A percentile compares a stretch with the other conserved stretches of the same genome.
Evolutionary conservation across 2,888 invertebrate genomes (phyloP).

Genomic region (Coelopa pilipes): DNA sequence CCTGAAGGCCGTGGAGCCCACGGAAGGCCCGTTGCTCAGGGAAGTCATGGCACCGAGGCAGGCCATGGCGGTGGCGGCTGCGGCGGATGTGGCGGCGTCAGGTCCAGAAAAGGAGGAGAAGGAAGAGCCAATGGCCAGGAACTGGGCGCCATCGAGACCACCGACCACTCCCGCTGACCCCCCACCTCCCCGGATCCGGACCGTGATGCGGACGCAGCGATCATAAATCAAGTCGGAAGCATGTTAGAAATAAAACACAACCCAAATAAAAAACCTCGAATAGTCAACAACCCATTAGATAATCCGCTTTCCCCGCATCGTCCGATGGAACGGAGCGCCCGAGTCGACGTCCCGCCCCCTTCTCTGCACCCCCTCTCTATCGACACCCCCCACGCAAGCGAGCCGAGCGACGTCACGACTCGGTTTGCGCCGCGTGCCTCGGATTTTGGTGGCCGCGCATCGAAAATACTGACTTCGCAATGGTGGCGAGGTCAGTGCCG

Average conservation of each 20-base stretch:
- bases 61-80: background rate
- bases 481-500: slow-evolving; percentile 33
- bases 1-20: no score
- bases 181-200: no score
- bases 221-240: no score
- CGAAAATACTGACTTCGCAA: slow-evolving; percentile 32
- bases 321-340: no score
- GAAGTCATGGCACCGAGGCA: background rate
- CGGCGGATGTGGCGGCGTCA: background rate
- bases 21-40: background rate
- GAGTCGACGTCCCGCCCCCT: background rate
- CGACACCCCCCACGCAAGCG: background rate
- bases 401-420: background rate
- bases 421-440: slow-evolving; percentile 23
- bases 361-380: background rate
- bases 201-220: no score
- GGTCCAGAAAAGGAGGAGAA: background rate
- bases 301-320: no score
- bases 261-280: no score
- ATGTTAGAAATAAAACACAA: no score
- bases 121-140: background rate
- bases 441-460: slow-evolving; percentile 38
- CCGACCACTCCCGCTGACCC: no score
- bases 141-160: no score
- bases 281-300: no score